A percentile compares a stretch with the other conserved stretches of the same genome.
Conservation (phyloP, 2,797 vertebrate genomes). For the Eulemur albifrons region DNA sequence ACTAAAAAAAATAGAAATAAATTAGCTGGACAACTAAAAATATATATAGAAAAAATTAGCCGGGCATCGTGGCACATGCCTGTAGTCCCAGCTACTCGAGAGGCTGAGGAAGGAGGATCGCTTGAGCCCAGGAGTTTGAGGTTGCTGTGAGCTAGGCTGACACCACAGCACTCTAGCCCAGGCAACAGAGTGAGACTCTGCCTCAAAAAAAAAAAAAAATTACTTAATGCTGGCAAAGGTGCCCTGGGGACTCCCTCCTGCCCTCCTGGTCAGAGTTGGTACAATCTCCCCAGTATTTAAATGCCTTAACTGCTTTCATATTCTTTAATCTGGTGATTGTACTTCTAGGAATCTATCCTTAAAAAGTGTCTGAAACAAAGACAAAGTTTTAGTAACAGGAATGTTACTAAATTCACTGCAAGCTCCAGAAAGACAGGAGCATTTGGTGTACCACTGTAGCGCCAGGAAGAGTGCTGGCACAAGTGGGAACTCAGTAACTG, state of each 20-base stretch:
- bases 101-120: too few species aligned
- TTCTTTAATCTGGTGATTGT: not conserved
- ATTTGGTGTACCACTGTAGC: fast-evolving
- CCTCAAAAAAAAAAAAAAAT: not conserved
- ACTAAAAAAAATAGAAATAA: too few species aligned
- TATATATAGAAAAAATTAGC: too few species aligned
- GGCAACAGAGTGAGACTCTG: too few species aligned
- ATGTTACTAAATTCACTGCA: not conserved
- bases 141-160: too few species aligned
- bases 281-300: not conserved
- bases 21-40: too few species aligned
- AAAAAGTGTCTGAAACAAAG: not conserved
- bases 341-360: not conserved
- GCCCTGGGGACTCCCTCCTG: not conserved
- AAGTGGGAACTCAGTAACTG: not conserved
- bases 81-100: too few species aligned
- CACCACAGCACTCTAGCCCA: too few species aligned
- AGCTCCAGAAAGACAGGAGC: not conserved
- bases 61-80: too few species aligned
- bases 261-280: not conserved
- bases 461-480: fast-evolving
- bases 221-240: not conserved
- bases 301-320: not conserved
- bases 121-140: too few species aligned
- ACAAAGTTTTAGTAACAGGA: fast-evolving